phyloP scores from a whole-genome alignment of 2,797 vertebrate genomes.

The Acipenser transmontanus region DNA sequence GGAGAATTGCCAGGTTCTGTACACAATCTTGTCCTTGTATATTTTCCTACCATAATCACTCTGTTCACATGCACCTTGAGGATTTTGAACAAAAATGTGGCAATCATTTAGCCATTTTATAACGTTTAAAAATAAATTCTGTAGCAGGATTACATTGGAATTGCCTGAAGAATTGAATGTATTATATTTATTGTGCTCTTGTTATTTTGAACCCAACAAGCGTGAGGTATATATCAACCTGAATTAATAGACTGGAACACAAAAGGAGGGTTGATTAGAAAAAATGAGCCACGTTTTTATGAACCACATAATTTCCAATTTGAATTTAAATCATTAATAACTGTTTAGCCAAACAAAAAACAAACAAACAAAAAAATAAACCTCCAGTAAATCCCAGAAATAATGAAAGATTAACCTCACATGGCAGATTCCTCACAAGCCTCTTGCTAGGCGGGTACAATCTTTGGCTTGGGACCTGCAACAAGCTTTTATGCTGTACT shows the following conservation, averaged over 20 bases:
- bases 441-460: background rate
- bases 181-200: background rate
- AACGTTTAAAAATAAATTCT: no score
- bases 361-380: background rate
- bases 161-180: background rate
- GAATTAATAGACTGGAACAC: background rate
- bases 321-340: constrained; percentile 4
- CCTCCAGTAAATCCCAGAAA: background rate
- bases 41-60: no score
- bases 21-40: no score
- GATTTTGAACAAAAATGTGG: no score
- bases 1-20: no score
- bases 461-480: background rate
- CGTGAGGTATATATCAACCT: background rate
- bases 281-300: background rate
- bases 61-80: no score
- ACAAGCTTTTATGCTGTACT: background rate
- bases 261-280: background rate
- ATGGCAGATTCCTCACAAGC: background rate
- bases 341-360: background rate
- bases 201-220: background rate
- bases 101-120: no score
- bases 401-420: background rate
- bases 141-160: background rate
- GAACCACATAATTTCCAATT: background rate